Percentiles rank a stretch among this genome's conserved stretches.
phyloP scores from a whole-genome alignment of 2,113 vertebrate species.

The Diadophis punctatus region DNA sequence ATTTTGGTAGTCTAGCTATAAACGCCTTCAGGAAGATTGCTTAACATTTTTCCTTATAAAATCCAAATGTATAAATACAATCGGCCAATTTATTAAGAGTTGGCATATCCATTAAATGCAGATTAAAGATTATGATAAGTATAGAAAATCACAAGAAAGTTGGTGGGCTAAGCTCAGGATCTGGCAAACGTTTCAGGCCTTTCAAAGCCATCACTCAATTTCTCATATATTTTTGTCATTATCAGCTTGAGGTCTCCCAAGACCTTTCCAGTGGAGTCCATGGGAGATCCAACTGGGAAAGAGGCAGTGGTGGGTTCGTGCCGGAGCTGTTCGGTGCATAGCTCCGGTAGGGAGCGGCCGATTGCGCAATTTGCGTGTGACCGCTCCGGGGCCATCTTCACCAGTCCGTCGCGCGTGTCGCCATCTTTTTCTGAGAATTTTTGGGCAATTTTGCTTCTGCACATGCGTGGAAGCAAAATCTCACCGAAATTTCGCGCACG shows the following conservation, averaged over 20 bases:
- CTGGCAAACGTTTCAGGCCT: neutral
- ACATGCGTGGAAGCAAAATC: no score
- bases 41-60: slow-evolving; percentile 7
- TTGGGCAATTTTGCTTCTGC: no score
- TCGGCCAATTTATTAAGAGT: slow-evolving; percentile 46
- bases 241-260: neutral
- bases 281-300: neutral
- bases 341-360: no score
- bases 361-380: no score
- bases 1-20: neutral
- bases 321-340: no score
- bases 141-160: neutral
- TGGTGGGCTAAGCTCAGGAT: neutral
- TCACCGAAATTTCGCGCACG: no score
- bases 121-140: slow-evolving; percentile 35
- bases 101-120: slow-evolving; percentile 38
- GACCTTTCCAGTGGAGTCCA: neutral
- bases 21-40: slow-evolving; percentile 7
- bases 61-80: slow-evolving; percentile 20
- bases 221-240: neutral
- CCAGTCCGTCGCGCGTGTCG: no score
- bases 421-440: no score
- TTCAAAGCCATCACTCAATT: neutral
- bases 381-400: no score
- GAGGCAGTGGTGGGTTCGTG: no score